A percentile compares a stretch with the other conserved stretches of the same genome.
Conservation (phyloP, 1,140 invertebrate genomes). For the Ostrea edulis region DNA sequence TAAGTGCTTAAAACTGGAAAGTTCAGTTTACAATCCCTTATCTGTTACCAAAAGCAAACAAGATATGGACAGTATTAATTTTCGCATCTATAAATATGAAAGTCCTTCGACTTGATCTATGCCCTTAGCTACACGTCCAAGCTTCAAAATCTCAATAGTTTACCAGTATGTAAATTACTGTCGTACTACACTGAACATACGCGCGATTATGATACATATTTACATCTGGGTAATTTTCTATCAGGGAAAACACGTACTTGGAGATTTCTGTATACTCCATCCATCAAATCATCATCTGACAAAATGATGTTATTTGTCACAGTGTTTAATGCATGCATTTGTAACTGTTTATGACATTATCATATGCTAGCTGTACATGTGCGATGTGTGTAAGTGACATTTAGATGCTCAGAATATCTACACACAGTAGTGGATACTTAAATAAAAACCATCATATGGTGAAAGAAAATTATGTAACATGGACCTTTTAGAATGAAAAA, state of each 20-base stretch:
- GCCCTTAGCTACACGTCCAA: background rate
- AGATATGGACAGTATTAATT: slow-evolving; percentile 31
- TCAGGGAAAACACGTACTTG: background rate
- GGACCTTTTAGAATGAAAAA: too few relatives aligned
- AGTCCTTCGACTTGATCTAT: background rate
- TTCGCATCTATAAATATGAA: slow-evolving; percentile 1
- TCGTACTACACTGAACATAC: background rate
- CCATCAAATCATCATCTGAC: background rate
- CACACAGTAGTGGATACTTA: too few relatives aligned
- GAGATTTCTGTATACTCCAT: background rate
- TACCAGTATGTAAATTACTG: background rate
- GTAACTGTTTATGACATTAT: background rate
- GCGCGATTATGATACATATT: background rate
- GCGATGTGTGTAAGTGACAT: too few relatives aligned
- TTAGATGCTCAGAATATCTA: too few relatives aligned
- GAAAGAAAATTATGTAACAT: too few relatives aligned
- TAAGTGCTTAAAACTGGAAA: slow-evolving; percentile 24
- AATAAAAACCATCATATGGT: too few relatives aligned
- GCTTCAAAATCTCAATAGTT: background rate
- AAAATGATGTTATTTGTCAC: background rate
- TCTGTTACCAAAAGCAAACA: background rate
- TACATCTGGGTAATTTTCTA: background rate
- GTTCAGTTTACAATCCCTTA: background rate
- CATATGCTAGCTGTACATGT: background rate
- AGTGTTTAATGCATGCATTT: background rate